These are phyloP conservation scores for Lethenteron camtschaticum DNA, from an alignment of 2,113 vertebrate genomes.

Conservation along the genomic window DNA sequence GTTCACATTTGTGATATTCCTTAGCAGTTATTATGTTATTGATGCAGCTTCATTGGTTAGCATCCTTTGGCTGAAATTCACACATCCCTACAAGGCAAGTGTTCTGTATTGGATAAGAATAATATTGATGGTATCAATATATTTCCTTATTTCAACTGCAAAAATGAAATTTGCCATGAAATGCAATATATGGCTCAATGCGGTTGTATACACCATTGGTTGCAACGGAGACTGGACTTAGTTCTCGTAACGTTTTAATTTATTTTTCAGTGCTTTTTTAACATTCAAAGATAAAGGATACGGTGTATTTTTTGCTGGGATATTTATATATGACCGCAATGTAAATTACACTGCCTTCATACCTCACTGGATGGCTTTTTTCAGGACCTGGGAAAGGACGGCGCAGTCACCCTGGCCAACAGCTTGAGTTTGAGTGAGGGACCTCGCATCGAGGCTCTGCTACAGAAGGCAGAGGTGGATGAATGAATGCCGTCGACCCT, in stretches of 20 bases:
- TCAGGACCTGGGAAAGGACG: slow-evolving; percentile 20
- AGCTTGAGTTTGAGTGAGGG: slow-evolving; percentile 31
- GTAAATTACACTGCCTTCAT: background rate
- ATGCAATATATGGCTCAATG: too few relatives aligned
- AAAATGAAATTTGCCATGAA: too few relatives aligned
- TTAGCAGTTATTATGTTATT: too few relatives aligned
- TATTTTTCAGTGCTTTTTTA: background rate
- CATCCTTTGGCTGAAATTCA: too few relatives aligned
- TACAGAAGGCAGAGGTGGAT: slow-evolving; percentile 13
- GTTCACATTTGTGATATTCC: too few relatives aligned
- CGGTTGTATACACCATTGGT: too few relatives aligned
- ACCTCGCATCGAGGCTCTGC: slow-evolving; percentile 26
- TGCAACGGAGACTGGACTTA: background rate
- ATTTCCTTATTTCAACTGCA: too few relatives aligned
- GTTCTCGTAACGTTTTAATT: background rate
- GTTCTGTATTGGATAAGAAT: too few relatives aligned
- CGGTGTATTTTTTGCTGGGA: background rate
- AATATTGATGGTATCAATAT: too few relatives aligned
- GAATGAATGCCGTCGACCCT: slow-evolving; percentile 14
- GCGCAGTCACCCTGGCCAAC: slow-evolving; percentile 30
- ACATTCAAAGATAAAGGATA: background rate
- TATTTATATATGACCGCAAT: background rate
- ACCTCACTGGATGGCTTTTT: background rate
- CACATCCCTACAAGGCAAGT: too few relatives aligned
- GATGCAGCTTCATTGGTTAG: background rate